Percentiles rank a stretch among this genome's conserved stretches.
Conservation (phyloP, 1,140 invertebrate species). For the Diabrotica undecimpunctata region DNA sequence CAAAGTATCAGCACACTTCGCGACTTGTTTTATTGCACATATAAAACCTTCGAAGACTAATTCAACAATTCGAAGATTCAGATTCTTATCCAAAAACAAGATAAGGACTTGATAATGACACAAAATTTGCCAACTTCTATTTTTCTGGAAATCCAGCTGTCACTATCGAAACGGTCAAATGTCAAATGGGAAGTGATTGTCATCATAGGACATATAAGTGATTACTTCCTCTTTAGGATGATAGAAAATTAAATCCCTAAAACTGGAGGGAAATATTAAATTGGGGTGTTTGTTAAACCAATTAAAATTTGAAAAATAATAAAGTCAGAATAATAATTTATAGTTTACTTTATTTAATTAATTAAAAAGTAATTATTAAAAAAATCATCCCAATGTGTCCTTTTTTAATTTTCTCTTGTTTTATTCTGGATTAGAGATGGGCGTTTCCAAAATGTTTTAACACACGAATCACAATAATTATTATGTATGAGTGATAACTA, state of each 20-base stretch:
- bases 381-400: too few relatives aligned
- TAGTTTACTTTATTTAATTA: too few relatives aligned
- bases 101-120: slow-evolving; percentile 38
- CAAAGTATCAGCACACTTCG: slow-evolving; percentile 24
- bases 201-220: neutral
- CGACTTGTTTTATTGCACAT: slow-evolving; percentile 27
- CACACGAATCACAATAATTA: too few relatives aligned
- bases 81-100: slow-evolving; percentile 20
- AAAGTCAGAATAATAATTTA: too few relatives aligned
- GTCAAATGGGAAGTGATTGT: neutral
- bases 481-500: too few relatives aligned
- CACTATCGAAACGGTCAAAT: slow-evolving; percentile 32
- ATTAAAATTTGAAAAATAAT: too few relatives aligned
- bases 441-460: too few relatives aligned
- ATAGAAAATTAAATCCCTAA: neutral
- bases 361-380: too few relatives aligned
- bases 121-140: slow-evolving; percentile 45
- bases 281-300: too few relatives aligned
- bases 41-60: slow-evolving; percentile 14
- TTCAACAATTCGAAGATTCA: slow-evolving; percentile 22
- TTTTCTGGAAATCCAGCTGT: slow-evolving; percentile 40
- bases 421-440: too few relatives aligned
- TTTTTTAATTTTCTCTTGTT: too few relatives aligned
- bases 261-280: too few relatives aligned
- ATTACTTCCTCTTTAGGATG: neutral